Percentiles rank a stretch among this genome's conserved stretches.
These are phyloP conservation scores for Acridotheres tristis DNA, from an alignment of 2,797 vertebrate species.

Conservation along the genomic window DNA sequence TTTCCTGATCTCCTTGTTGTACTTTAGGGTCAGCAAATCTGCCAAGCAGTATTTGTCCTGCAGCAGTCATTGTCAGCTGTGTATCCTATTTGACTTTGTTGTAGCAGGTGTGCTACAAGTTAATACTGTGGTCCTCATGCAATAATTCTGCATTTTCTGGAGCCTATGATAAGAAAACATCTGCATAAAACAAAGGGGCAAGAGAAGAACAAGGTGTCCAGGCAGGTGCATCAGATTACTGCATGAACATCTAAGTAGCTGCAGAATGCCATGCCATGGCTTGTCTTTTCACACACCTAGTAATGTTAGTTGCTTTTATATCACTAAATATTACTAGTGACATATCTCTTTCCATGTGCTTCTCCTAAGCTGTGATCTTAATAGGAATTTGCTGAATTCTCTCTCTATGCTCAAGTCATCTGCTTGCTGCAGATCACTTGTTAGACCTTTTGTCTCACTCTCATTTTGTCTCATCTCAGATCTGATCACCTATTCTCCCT, in stretches of 20 bases:
- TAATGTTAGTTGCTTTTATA: neutral
- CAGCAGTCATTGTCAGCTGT: neutral
- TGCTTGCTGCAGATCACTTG: neutral
- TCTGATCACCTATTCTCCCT: neutral
- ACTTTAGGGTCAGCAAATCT: neutral
- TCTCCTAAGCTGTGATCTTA: neutral
- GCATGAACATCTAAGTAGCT: neutral
- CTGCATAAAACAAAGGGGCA: neutral
- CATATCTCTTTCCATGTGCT: neutral
- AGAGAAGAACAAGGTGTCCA: neutral
- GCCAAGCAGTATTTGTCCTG: neutral
- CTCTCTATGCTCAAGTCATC: neutral
- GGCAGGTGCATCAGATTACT: neutral
- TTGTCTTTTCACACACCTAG: neutral
- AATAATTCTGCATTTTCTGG: neutral
- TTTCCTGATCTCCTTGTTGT: neutral
- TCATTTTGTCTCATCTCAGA: neutral
- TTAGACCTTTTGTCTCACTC: neutral
- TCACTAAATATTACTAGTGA: neutral
- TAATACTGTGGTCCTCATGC: neutral
- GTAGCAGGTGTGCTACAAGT: neutral
- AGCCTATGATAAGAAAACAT: neutral
- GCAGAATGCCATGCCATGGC: neutral
- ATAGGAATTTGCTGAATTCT: neutral
- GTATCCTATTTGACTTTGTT: neutral